Evolutionary conservation across 2,888 invertebrate species (phyloP).

Genomic region (Ochropleura plecta): DNA sequence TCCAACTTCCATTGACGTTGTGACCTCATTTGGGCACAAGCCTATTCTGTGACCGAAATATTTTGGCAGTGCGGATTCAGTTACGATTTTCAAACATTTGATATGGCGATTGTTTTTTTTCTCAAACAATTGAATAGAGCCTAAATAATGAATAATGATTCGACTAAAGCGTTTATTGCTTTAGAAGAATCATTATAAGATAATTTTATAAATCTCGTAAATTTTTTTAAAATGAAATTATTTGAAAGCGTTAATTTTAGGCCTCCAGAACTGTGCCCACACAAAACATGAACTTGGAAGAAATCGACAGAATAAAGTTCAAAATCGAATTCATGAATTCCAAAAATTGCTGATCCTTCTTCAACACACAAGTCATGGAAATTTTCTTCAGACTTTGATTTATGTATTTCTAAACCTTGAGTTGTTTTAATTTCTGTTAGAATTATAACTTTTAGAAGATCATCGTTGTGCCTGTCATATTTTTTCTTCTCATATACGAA

Average conservation of each 20-base stretch:
- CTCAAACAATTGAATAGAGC: not conserved
- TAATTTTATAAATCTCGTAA: no score
- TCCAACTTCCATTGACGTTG: conserved; percentile 69
- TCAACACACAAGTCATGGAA: not conserved
- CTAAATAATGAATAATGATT: no score
- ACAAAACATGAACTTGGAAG: no score
- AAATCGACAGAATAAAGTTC: no score
- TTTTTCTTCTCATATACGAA: not conserved
- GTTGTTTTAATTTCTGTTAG: not conserved
- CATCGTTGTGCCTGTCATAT: not conserved
- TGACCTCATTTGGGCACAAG: conserved; percentile 68
- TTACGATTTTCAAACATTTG: not conserved
- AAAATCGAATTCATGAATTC: no score
- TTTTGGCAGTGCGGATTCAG: conserved; percentile 4
- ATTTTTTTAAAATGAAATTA: no score
- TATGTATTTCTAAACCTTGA: not conserved
- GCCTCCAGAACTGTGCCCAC: no score
- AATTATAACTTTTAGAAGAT: not conserved
- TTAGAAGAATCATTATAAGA: no score
- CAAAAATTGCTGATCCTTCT: not conserved
- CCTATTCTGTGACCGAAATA: conserved; percentile 66
- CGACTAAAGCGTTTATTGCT: no score
- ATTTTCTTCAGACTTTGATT: not conserved
- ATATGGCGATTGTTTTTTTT: not conserved
- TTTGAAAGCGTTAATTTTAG: no score